Conservation (phyloP, 2,797 vertebrate species). For the Triplophysa bombifrons region DNA sequence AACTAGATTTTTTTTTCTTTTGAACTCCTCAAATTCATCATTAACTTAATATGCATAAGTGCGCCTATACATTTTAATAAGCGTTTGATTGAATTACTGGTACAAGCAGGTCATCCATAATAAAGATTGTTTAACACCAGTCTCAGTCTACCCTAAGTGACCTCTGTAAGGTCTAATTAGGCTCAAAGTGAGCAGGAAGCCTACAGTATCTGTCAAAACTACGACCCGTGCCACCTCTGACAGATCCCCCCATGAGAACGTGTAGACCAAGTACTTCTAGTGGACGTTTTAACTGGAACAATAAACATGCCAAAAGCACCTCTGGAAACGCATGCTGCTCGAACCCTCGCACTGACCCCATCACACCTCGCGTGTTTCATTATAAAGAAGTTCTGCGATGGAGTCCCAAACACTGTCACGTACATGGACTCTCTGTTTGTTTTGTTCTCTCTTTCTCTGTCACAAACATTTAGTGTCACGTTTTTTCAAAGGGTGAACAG, state of each 20-base stretch:
- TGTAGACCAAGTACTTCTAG: constrained; percentile 43
- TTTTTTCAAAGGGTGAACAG: too few species aligned
- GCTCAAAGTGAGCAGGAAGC: constrained; percentile 21
- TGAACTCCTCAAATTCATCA: neutral
- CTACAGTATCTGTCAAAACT: constrained; percentile 34
- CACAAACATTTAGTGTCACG: constrained; percentile 10
- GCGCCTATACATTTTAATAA: neutral
- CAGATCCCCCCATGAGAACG: constrained; percentile 46
- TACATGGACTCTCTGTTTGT: constrained; percentile 59
- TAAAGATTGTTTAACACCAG: neutral
- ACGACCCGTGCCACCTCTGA: constrained; percentile 37
- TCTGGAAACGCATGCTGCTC: constrained; percentile 43
- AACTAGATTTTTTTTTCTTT: neutral
- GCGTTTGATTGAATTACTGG: neutral
- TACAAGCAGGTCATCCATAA: constrained; percentile 8
- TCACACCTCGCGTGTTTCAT: constrained; percentile 55
- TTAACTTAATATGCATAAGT: neutral
- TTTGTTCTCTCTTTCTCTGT: constrained; percentile 65
- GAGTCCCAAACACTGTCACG: constrained; percentile 53
- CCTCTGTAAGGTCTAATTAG: constrained; percentile 30
- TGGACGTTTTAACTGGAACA: constrained; percentile 57
- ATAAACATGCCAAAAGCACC: constrained; percentile 63
- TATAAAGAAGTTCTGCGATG: constrained; percentile 45
- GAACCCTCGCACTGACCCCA: constrained; percentile 55
- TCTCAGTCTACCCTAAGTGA: constrained; percentile 1